Evolutionary conservation across 35 echinoderm and acorn worm genomes (phyloP).

Genomic region (Stichopus chloronotus): DNA sequence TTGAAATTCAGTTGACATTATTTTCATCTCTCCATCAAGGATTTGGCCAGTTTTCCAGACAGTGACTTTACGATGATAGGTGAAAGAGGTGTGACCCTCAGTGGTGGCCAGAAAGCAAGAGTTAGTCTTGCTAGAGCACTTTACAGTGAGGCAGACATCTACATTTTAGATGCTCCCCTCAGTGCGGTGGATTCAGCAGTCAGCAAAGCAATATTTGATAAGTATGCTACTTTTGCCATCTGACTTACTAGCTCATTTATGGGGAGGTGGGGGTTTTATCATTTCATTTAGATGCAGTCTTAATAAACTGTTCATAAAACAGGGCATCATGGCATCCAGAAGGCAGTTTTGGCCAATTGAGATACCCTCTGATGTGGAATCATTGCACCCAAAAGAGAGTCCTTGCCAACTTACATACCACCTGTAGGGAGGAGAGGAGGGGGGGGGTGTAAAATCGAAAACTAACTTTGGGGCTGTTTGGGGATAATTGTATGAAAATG

Average conservation of each 20-base stretch:
- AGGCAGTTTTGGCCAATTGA: too few species aligned
- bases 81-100: constrained; percentile 55
- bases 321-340: too few species aligned
- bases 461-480: too few species aligned
- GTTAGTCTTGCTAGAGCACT: constrained; percentile 60
- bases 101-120: constrained; percentile 67
- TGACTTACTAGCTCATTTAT: not conserved
- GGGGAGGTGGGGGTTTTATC: not conserved
- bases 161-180: constrained; percentile 60
- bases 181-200: constrained; percentile 62
- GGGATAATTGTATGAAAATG: too few species aligned
- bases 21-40: not conserved
- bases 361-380: too few species aligned
- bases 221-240: constrained; percentile 6
- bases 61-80: constrained; percentile 54
- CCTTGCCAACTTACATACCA: too few species aligned
- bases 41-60: constrained; percentile 31
- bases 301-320: too few species aligned
- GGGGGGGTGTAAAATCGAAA: too few species aligned
- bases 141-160: constrained; percentile 54
- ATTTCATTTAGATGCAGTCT: too few species aligned
- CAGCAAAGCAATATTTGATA: constrained; percentile 57
- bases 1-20: too few species aligned
- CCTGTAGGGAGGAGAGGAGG: too few species aligned
- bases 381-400: too few species aligned